Conservation (phyloP, 2,797 vertebrate genomes). For the Serranus cabrilla region DNA sequence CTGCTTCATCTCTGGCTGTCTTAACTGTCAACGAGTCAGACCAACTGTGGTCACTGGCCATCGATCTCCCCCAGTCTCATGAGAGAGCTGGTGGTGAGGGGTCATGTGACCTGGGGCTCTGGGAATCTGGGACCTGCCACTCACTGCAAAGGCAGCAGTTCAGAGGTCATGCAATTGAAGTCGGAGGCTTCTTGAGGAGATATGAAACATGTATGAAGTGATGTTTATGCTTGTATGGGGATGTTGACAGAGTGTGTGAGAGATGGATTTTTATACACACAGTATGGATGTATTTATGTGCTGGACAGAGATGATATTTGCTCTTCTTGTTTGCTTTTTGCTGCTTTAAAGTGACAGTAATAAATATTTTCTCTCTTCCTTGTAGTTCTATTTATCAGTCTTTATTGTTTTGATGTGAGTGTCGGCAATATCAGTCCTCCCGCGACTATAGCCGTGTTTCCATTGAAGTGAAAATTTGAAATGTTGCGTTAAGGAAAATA, state of each 20-base stretch:
- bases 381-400: too few relatives aligned
- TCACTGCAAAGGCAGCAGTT: slow-evolving; percentile 33
- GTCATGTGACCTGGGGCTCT: slow-evolving; percentile 42
- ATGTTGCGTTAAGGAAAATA: too few relatives aligned
- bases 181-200: slow-evolving; percentile 8
- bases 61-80: slow-evolving; percentile 40
- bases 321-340: background rate
- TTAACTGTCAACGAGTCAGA: slow-evolving; percentile 31
- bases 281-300: background rate
- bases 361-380: too few relatives aligned
- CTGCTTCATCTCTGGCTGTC: slow-evolving; percentile 19
- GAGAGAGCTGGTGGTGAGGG: slow-evolving; percentile 31
- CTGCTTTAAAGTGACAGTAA: background rate
- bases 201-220: slow-evolving; percentile 11
- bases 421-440: too few relatives aligned
- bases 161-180: slow-evolving; percentile 34
- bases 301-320: background rate
- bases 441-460: too few relatives aligned
- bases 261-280: background rate
- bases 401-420: too few relatives aligned
- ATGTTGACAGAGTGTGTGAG: background rate
- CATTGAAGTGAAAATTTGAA: too few relatives aligned
- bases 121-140: slow-evolving; percentile 45
- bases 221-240: background rate
- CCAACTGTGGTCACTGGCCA: slow-evolving; percentile 25